These are phyloP conservation scores for Gonocerus acuteangulatus DNA, from an alignment of 2,888 invertebrate genomes.

Conservation along the genomic window DNA sequence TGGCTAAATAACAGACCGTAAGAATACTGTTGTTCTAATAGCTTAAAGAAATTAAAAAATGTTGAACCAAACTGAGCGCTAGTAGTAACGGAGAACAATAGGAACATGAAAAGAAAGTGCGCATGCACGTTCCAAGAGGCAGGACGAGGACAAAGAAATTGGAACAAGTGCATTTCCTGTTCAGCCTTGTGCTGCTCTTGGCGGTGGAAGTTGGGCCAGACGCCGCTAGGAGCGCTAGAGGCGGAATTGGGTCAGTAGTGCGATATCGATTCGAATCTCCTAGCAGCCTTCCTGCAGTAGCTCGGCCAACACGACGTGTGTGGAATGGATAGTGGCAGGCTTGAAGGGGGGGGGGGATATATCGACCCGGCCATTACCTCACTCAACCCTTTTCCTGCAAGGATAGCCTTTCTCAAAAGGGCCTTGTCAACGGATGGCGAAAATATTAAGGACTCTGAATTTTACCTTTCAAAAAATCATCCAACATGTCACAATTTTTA, in stretches of 20 bases:
- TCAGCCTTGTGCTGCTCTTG: not conserved
- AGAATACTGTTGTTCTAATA: no score
- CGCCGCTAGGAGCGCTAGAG: slow-evolving; percentile 21
- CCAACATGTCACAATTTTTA: no score
- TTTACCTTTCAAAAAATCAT: no score
- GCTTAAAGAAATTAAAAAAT: no score
- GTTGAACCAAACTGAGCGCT: no score
- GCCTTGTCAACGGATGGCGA: no score
- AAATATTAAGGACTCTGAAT: no score
- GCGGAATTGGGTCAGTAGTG: slow-evolving; percentile 32
- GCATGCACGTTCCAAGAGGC: not conserved
- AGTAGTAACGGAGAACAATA: no score
- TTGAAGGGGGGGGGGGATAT: not conserved
- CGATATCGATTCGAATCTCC: slow-evolving; percentile 25
- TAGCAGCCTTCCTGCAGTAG: slow-evolving; percentile 9
- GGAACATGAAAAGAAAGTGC: no score
- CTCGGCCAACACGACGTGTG: slow-evolving; percentile 4
- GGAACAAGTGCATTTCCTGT: slow-evolving; percentile 18
- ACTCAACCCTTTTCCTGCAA: not conserved
- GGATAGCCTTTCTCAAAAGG: no score
- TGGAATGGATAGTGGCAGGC: not conserved
- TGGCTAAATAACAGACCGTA: no score
- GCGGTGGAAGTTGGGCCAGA: slow-evolving; percentile 4
- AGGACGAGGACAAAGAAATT: slow-evolving; percentile 1
- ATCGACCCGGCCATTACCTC: not conserved